Evolutionary conservation across 2,113 vertebrate species (phyloP).

Genomic region (Cyphomyrus plagiostoma): DNA sequence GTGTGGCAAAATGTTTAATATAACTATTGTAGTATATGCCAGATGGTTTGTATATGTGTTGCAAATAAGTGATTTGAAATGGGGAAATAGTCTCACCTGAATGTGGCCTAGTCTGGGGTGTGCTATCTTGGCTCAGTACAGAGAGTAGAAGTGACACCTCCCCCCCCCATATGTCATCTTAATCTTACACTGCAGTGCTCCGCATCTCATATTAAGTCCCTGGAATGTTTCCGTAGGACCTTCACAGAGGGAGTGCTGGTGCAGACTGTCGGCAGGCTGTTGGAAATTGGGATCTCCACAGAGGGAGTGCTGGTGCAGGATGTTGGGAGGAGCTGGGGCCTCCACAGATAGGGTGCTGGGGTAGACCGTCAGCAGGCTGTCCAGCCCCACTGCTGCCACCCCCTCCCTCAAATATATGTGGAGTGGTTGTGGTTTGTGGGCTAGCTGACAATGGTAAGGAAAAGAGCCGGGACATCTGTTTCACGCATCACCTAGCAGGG

Average conservation of each 20-base stretch:
- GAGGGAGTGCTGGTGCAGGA: neutral
- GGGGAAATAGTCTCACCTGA: neutral
- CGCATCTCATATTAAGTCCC: neutral
- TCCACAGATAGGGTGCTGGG: neutral
- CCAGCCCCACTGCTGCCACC: neutral
- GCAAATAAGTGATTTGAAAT: neutral
- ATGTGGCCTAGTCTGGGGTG: neutral
- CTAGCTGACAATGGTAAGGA: neutral
- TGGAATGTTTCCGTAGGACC: neutral
- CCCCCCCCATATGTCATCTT: neutral
- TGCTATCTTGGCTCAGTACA: neutral
- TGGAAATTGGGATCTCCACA: neutral
- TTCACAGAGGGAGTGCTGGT: neutral
- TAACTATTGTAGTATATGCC: neutral
- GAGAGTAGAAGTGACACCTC: neutral
- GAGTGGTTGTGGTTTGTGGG: neutral
- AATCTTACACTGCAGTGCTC: neutral
- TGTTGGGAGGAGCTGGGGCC: neutral
- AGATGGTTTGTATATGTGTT: neutral
- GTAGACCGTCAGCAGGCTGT: neutral
- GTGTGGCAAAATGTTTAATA: slow-evolving; percentile 8
- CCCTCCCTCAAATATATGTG: neutral
- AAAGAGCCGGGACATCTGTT: neutral
- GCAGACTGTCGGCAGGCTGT: neutral
- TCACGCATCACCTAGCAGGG: neutral